These are phyloP conservation scores for Coboldia fuscipes DNA, from an alignment of 1,140 invertebrate genomes.

Conservation along the genomic window DNA sequence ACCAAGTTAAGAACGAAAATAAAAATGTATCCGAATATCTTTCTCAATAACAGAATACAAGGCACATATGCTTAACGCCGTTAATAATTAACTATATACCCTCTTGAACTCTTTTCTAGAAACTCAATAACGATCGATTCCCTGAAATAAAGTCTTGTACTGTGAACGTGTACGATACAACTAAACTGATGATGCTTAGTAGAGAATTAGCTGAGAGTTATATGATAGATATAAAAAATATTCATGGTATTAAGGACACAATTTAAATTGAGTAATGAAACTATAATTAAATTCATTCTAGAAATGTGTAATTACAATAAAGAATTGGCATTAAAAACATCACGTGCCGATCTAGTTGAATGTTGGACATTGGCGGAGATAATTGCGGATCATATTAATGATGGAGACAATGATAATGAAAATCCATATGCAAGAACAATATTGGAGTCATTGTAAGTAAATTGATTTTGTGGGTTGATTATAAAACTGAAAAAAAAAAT, in stretches of 20 bases:
- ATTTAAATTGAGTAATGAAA: not conserved
- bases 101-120: not conserved
- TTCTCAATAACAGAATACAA: not conserved
- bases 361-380: slow-evolving; percentile 63
- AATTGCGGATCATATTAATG: slow-evolving; percentile 25
- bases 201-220: slow-evolving; percentile 66
- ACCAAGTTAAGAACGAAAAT: not conserved
- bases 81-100: not conserved
- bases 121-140: not conserved
- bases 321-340: slow-evolving; percentile 42
- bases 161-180: slow-evolving; percentile 61
- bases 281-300: slow-evolving; percentile 1
- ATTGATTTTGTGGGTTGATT: not conserved
- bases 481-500: slow-evolving; percentile 7
- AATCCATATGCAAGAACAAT: slow-evolving; percentile 74
- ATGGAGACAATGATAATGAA: slow-evolving; percentile 13
- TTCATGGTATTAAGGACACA: slow-evolving; percentile 19
- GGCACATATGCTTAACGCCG: not conserved
- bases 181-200: slow-evolving; percentile 52
- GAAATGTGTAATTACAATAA: slow-evolving; percentile 54
- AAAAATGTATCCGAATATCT: not conserved
- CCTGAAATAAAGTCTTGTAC: not conserved
- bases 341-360: slow-evolving; percentile 62
- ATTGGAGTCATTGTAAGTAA: slow-evolving; percentile 60
- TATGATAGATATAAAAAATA: slow-evolving; percentile 36